phyloP scores from a whole-genome alignment of 1,140 invertebrate genomes.

The Leguminivora glycinivorella region DNA sequence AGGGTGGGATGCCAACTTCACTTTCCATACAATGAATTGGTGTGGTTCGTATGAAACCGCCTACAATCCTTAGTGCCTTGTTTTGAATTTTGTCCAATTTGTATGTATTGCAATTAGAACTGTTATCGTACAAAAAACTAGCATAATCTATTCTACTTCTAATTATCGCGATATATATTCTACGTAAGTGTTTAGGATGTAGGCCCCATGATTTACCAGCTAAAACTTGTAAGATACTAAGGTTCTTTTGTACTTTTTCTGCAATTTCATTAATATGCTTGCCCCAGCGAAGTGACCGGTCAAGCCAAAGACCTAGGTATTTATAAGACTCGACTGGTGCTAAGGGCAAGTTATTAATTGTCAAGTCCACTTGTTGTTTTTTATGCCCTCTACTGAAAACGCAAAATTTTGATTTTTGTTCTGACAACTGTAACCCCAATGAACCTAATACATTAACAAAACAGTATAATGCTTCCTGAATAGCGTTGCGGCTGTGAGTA shows the following conservation, averaged over 20 bases:
- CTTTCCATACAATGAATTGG: constrained; percentile 32
- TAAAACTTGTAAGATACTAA: constrained; percentile 33
- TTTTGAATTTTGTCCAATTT: constrained; percentile 35
- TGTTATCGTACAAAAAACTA: constrained; percentile 32
- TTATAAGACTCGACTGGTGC: constrained; percentile 30
- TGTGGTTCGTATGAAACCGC: constrained; percentile 31
- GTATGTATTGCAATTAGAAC: constrained; percentile 23
- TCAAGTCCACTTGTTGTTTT: neutral
- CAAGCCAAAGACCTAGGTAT: constrained; percentile 39
- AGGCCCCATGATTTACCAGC: constrained; percentile 31
- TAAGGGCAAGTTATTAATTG: constrained; percentile 23
- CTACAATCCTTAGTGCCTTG: constrained; percentile 31
- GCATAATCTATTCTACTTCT: too few species aligned
- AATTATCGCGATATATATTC: constrained; percentile 31
- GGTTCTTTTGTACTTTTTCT: constrained; percentile 20
- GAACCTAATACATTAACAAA: neutral
- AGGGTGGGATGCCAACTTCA: constrained; percentile 21
- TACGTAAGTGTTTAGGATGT: constrained; percentile 31
- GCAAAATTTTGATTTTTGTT: neutral
- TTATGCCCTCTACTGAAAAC: neutral
- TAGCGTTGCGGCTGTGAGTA: neutral
- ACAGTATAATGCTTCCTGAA: neutral
- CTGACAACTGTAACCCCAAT: neutral
- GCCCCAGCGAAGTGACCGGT: constrained; percentile 34
- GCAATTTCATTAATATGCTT: constrained; percentile 35